A percentile compares a stretch with the other conserved stretches of the same genome.
Conservation (phyloP, 2,888 invertebrate species). For the Bruchidius siliquastri region DNA sequence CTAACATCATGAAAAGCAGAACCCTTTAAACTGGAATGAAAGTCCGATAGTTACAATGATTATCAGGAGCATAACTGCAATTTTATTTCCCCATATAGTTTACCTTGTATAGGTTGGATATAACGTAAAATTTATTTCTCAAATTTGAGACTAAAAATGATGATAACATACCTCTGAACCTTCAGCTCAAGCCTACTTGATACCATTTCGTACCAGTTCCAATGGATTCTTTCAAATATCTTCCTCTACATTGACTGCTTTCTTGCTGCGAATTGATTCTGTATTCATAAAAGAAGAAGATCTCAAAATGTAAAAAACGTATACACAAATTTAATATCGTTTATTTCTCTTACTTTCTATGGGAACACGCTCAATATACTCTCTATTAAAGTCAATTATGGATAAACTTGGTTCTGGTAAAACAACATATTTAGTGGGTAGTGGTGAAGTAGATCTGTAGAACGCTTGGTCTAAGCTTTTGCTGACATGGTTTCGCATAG, state of each 20-base stretch:
- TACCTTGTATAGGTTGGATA: too few species aligned
- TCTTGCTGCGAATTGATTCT: too few species aligned
- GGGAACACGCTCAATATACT: constrained; percentile 27
- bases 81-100: too few species aligned
- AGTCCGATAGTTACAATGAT: background rate
- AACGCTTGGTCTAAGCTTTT: constrained; percentile 8
- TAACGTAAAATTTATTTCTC: too few species aligned
- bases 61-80: background rate
- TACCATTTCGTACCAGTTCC: too few species aligned
- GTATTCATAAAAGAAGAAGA: too few species aligned
- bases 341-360: background rate
- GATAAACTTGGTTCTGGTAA: constrained; percentile 61
- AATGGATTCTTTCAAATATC: too few species aligned
- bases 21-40: background rate
- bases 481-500: constrained; percentile 1
- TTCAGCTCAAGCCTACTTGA: too few species aligned
- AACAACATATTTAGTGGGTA: constrained; percentile 42
- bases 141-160: too few species aligned
- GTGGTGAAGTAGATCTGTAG: constrained; percentile 24
- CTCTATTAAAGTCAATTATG: constrained; percentile 65
- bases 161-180: too few species aligned
- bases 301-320: background rate
- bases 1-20: background rate
- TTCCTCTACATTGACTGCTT: too few species aligned
- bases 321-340: background rate